These are phyloP conservation scores for Saimiri boliviensis DNA, from an alignment of 2,113 vertebrate genomes.

Conservation along the genomic window DNA sequence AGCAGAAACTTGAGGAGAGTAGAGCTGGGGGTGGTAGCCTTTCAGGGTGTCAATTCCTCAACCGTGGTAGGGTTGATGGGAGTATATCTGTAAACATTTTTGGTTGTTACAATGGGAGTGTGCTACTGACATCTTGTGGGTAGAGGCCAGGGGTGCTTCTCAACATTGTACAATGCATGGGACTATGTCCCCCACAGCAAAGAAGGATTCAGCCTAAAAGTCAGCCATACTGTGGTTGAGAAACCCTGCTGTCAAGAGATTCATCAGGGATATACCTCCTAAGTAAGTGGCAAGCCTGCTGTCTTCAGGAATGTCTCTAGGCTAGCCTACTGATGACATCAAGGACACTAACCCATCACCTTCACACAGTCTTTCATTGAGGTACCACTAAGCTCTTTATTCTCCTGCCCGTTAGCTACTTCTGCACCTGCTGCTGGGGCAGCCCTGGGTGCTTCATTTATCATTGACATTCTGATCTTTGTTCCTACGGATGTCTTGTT, in stretches of 20 bases:
- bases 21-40: neutral
- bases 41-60: fast-evolving
- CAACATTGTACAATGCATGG: fast-evolving
- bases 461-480: neutral
- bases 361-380: fast-evolving
- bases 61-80: fast-evolving
- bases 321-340: neutral
- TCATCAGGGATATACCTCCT: fast-evolving
- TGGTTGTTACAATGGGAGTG: fast-evolving
- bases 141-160: neutral
- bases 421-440: neutral
- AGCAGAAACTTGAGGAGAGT: too few relatives aligned
- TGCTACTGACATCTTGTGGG: fast-evolving
- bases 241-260: fast-evolving
- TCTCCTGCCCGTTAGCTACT: neutral
- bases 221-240: fast-evolving
- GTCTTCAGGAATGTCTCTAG: neutral
- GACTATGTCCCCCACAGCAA: neutral
- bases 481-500: fast-evolving
- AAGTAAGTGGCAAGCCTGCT: fast-evolving
- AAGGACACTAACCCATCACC: fast-evolving
- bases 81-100: fast-evolving
- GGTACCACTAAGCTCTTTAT: neutral
- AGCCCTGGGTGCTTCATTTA: neutral
- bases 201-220: fast-evolving